Evolutionary conservation across 2,888 invertebrate species (phyloP), one percentile per base, ranked within the genome.

Genomic region (Conops quadrifasciatus): DNA sequence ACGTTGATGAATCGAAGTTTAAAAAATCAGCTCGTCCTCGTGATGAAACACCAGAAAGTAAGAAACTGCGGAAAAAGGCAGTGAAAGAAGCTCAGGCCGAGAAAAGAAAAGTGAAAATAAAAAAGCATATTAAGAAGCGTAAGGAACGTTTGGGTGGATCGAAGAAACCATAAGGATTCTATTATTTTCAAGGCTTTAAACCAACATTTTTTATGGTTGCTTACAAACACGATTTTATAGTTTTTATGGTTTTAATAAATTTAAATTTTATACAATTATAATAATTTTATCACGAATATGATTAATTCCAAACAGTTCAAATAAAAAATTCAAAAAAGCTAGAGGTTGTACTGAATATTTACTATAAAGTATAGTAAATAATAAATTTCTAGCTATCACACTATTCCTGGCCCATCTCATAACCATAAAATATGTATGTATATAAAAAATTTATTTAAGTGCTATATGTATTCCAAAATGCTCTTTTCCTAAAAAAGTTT

Each of bases 121-220:
- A 96, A 79, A 98, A 98, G 84, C 95, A 97, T 84, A 86, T 97
- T 0, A 98, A 98, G 82, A 98, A 97, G 81, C 89, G 94, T 75
- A 92, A 94, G 81, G 94, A 95, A 81, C 93, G 91, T 82, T 73
- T 88, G 19, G 81, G 84, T 5, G 78, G 68, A 15, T 68, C 75
- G 2, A 88, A 87, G 71, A 88, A 88, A 58, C 83, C 82, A 68
- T 62, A 36, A 53, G n/a, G 28, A 66, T 53, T 30, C 16, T 28
- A 28, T 13, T 36, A 36, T 36, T 36, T 36, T n/a, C n/a, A n/a
- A 36, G 36, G 36, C 24, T 24, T 53, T 51, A 9, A n/a, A 65
- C 24, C 3, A n/a, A 24, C 47, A 59, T 58, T 19, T 2, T 24
- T 53, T 43, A 36, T 30, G 24, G 13, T 47, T 26, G 28, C 43